These are phyloP conservation scores for Dicyrtomina minuta DNA, from an alignment of 2,888 invertebrate genomes.

Conservation along the genomic window DNA sequence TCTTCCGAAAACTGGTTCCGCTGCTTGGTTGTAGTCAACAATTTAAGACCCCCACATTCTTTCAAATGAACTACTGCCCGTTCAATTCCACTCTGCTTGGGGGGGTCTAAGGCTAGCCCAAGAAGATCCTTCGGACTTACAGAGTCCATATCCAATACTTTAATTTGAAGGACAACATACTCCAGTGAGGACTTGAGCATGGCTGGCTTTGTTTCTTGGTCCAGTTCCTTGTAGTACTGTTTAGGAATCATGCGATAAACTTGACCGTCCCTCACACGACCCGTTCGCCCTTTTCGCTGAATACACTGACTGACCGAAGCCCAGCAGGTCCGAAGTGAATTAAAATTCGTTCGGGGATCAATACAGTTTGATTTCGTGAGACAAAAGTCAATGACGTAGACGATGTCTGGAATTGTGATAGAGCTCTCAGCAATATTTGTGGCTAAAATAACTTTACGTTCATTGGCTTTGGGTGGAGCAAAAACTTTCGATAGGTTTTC, in stretches of 20 bases:
- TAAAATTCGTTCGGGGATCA: conserved; percentile 75
- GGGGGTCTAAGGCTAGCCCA: conserved; percentile 75
- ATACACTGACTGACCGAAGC: too few species aligned
- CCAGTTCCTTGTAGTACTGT: conserved; percentile 57
- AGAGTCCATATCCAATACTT: conserved; percentile 78
- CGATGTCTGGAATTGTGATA: too few species aligned
- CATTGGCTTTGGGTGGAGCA: conserved; percentile 62
- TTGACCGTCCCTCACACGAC: conserved; percentile 65
- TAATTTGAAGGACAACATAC: conserved; percentile 75
- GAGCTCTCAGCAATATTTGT: conserved; percentile 94
- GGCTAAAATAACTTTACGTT: conserved; percentile 80
- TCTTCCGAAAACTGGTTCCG: too few species aligned
- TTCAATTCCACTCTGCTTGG: conserved; percentile 77
- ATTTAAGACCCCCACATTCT: conserved; percentile 59
- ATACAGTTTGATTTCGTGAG: conserved; percentile 70
- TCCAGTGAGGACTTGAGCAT: conserved; percentile 79
- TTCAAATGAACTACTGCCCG: conserved; percentile 80
- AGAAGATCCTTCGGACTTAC: conserved; percentile 76
- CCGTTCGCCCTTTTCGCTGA: conserved; percentile 87
- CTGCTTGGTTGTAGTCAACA: too few species aligned
- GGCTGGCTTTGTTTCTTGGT: conserved; percentile 68
- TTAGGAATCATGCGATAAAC: conserved; percentile 78
- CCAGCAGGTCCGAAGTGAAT: conserved; percentile 71
- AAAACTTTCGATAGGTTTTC: conserved; percentile 73
- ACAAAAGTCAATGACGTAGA: conserved; percentile 90